Conservation (phyloP, 2,797 vertebrate genomes). For the Sandelia bainsii region DNA sequence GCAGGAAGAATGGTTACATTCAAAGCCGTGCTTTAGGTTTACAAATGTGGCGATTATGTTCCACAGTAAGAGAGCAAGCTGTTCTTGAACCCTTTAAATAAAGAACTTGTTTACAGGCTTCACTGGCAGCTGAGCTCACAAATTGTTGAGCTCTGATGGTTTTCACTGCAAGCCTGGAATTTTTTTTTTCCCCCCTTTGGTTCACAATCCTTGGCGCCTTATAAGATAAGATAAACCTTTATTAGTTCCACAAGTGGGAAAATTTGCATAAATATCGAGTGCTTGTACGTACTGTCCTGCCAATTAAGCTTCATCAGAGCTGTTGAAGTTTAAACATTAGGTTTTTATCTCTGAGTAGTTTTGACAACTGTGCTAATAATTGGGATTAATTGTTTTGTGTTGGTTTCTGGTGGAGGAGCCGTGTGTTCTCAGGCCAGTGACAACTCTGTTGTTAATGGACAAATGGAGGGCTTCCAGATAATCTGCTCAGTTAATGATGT, state of each 20-base stretch:
- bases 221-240: too few species aligned
- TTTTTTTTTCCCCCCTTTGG: slow-evolving; percentile 35
- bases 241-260: too few species aligned
- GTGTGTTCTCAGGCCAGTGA: slow-evolving; percentile 30
- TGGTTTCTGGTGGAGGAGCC: slow-evolving; percentile 21
- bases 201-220: slow-evolving; percentile 40
- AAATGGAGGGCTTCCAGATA: slow-evolving; percentile 21
- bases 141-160: slow-evolving; percentile 42
- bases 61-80: slow-evolving; percentile 74
- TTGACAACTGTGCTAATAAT: slow-evolving; percentile 62
- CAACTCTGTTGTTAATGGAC: slow-evolving; percentile 27
- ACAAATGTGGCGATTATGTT: slow-evolving; percentile 73
- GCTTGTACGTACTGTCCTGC: slow-evolving; percentile 5
- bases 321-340: slow-evolving; percentile 35
- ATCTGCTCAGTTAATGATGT: slow-evolving; percentile 38
- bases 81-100: slow-evolving; percentile 75
- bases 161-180: slow-evolving; percentile 42
- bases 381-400: slow-evolving; percentile 54
- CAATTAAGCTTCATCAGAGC: slow-evolving; percentile 37
- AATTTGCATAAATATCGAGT: slow-evolving; percentile 37
- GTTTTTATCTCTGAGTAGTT: slow-evolving; percentile 42
- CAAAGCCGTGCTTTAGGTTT: slow-evolving; percentile 68
- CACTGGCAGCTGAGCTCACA: slow-evolving; percentile 55
- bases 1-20: slow-evolving; percentile 73
- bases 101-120: slow-evolving; percentile 52